These are phyloP conservation scores for Hedya salicella DNA, from an alignment of 2,888 invertebrate species.

Conservation along the genomic window DNA sequence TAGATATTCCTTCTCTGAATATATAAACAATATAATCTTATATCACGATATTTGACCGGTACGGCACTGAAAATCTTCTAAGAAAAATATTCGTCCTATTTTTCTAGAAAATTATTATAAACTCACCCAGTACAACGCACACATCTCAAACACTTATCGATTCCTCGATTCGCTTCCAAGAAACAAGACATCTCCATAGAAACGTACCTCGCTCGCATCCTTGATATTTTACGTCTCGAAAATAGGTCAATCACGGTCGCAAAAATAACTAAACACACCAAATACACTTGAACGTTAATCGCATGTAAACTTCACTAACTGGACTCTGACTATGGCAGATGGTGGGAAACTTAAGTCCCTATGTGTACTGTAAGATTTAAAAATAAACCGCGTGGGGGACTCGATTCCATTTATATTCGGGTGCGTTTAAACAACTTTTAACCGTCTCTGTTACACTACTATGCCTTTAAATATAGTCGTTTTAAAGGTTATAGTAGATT, in stretches of 20 bases:
- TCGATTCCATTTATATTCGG: constrained; percentile 71
- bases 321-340: constrained; percentile 66
- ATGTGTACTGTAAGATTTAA: constrained; percentile 64
- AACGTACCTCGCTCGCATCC: constrained; percentile 68
- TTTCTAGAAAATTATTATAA: background rate
- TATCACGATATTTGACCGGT: too few species aligned
- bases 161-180: constrained; percentile 46
- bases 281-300: constrained; percentile 51
- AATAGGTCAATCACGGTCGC: constrained; percentile 67
- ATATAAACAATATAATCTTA: too few species aligned
- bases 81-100: background rate
- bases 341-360: constrained; percentile 68
- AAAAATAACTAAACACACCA: constrained; percentile 50
- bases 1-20: too few species aligned
- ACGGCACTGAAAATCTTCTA: too few species aligned
- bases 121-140: constrained; percentile 30
- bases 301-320: constrained; percentile 55
- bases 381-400: constrained; percentile 81
- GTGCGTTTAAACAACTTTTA: constrained; percentile 43
- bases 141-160: constrained; percentile 49
- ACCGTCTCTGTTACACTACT: constrained; percentile 1
- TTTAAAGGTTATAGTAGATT: background rate
- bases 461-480: background rate
- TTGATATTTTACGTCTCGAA: constrained; percentile 59
- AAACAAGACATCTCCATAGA: constrained; percentile 67